phyloP scores from a whole-genome alignment of 2,888 invertebrate species.

The Zygaena filipendulae region DNA sequence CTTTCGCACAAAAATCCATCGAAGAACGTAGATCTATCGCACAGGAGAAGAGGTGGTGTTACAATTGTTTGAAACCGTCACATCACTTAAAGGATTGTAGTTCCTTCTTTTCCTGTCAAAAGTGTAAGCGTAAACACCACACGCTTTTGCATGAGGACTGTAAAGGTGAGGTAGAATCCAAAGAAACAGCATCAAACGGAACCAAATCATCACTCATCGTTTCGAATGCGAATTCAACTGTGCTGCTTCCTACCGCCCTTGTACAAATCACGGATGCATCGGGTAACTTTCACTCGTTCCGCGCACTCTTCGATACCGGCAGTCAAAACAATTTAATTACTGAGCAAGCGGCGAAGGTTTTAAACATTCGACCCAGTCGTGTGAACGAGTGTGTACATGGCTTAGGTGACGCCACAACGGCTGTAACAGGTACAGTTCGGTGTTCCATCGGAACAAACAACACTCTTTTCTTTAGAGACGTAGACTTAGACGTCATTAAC shows the following conservation, averaged over 20 bases:
- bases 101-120: slow-evolving; percentile 2
- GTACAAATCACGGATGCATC: slow-evolving; percentile 2
- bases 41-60: slow-evolving; percentile 3
- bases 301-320: slow-evolving; percentile 7
- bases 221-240: slow-evolving; percentile 2
- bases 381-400: slow-evolving; percentile 2
- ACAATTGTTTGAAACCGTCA: slow-evolving; percentile 3
- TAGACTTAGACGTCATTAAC: slow-evolving; percentile 1
- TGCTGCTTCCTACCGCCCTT: slow-evolving; percentile 6
- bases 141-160: not conserved
- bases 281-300: slow-evolving; percentile 4
- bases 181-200: not conserved
- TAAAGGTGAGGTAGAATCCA: too few species aligned
- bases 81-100: slow-evolving; percentile 4
- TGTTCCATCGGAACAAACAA: slow-evolving; percentile 1
- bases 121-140: slow-evolving; percentile 1
- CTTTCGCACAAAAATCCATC: slow-evolving; percentile 2
- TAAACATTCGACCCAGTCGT: slow-evolving; percentile 1
- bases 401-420: slow-evolving; percentile 2
- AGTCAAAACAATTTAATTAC: slow-evolving; percentile 8
- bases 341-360: slow-evolving; percentile 2
- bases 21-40: slow-evolving; percentile 1
- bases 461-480: not conserved
- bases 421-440: slow-evolving; percentile 1
- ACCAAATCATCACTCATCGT: slow-evolving; percentile 3